Base-by-base conservation (phyloP, 2,797 vertebrate species). In the Takifugu ocellatus region DNA sequence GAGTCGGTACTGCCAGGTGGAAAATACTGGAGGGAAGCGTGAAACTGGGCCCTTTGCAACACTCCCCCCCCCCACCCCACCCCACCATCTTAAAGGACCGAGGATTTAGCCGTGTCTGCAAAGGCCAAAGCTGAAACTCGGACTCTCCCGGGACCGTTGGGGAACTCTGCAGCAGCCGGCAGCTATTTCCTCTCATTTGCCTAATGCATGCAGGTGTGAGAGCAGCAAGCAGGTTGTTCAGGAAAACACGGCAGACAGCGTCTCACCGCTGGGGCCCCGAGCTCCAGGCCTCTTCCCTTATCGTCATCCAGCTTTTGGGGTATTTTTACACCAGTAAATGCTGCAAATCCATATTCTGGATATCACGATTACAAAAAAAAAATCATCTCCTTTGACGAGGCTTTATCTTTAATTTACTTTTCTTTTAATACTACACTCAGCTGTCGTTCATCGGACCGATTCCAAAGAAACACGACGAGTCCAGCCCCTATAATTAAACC, bases 151-250 rank as follows among this genome's bases (percentile, higher is more conserved):
- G 5, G 46, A 25, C 17, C 7, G 45, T 48, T 51, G 51, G 67
- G 51, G 49, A 62, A 50, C 25, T 52, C 47, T 56, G 58, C 57
- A 62, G 50, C 50, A 33, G 57, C 55, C 49, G 42, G 12, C 24
- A 57, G 64, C 51, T 51, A 50, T 61, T 33, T 54, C 44, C 29
- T 7, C 60, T 68, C 50, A 36, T 59, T 24, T 43, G 49, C 57
- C 59, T 68, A 42, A 77, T 54, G 65, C 50, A 59, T 59, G 61
- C 70, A 68, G 66, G 70, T 59, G 55, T 50, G 62, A 65, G 59
- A 64, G 66, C 63, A 62, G 70, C 54, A 72, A 61, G 31, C 27
- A 10, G 50, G 65, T 26, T 1, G 27, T 54, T 66, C 59, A 70
- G 59, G 66, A 68, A 70, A 65, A 68, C 65, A 44, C 2, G 39